A percentile compares a stretch with the other conserved stretches of the same genome.
Conservation (phyloP, 2,888 invertebrate species). For the Epistrophella euchroma region DNA sequence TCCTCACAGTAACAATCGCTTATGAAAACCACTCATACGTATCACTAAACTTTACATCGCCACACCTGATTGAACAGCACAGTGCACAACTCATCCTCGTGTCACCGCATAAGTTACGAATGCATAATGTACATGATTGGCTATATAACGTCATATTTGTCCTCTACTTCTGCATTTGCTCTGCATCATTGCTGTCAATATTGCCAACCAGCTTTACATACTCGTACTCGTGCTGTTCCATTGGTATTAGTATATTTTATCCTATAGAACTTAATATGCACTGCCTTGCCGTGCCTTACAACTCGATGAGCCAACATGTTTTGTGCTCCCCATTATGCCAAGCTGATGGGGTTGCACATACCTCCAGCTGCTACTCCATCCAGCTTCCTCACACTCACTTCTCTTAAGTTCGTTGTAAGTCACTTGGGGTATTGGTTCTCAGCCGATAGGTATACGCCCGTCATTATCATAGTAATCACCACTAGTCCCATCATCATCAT, state of each 20-base stretch:
- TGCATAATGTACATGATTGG: not conserved
- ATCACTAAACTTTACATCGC: constrained; percentile 26
- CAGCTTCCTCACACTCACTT: not conserved
- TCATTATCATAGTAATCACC: constrained; percentile 73
- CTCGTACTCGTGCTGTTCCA: constrained; percentile 40
- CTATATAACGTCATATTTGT: not conserved
- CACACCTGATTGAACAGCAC: constrained; percentile 28
- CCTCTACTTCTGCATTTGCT: constrained; percentile 9
- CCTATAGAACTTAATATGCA: constrained; percentile 31
- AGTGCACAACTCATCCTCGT: not conserved
- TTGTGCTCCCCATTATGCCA: constrained; percentile 26
- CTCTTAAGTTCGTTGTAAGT: constrained; percentile 44
- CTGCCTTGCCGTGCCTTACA: constrained; percentile 8
- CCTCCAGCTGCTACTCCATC: constrained; percentile 16
- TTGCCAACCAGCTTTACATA: constrained; percentile 56
- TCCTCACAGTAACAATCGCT: not conserved
- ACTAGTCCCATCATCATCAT: constrained; percentile 69
- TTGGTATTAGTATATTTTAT: constrained; percentile 27
- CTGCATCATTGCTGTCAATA: constrained; percentile 64
- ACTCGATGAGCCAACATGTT: constrained; percentile 35
- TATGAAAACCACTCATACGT: constrained; percentile 17
- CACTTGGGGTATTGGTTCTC: constrained; percentile 57
- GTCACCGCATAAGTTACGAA: not conserved
- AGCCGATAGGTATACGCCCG: constrained; percentile 25
- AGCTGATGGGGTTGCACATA: constrained; percentile 31